These are phyloP conservation scores for Hirundo rustica DNA, from an alignment of 2,797 vertebrate species.

Conservation along the genomic window DNA sequence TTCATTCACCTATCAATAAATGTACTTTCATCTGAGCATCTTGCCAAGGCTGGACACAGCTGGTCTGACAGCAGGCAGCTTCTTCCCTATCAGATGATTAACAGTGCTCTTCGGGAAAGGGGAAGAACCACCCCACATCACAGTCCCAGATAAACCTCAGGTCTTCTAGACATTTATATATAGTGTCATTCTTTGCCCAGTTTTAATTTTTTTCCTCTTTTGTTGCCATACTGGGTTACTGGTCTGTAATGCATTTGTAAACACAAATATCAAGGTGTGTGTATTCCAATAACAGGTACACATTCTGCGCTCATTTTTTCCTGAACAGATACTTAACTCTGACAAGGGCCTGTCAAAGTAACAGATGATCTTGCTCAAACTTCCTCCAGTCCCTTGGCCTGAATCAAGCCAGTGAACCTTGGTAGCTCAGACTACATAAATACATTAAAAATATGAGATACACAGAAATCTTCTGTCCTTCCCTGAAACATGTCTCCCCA, in stretches of 20 bases:
- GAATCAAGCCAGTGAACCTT: neutral
- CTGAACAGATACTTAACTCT: neutral
- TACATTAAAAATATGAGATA: neutral
- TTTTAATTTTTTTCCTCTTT: neutral
- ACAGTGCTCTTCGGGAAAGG: neutral
- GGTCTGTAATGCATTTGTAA: neutral
- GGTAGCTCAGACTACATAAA: neutral
- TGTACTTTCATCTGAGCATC: neutral
- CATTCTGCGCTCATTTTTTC: neutral
- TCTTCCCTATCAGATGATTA: neutral
- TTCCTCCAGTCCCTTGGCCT: neutral
- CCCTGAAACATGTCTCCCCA: neutral
- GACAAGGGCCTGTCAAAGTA: neutral
- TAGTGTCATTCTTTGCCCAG: neutral
- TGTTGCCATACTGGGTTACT: neutral
- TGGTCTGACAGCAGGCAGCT: neutral
- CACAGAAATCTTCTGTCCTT: neutral
- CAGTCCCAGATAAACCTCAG: neutral
- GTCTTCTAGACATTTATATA: neutral
- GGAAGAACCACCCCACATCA: neutral
- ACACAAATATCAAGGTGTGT: neutral
- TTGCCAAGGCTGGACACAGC: neutral
- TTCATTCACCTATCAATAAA: neutral
- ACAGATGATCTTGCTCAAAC: neutral
- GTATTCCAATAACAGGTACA: neutral